Evolutionary conservation across 1,140 invertebrate species (phyloP).

Genomic region (Brachionus asplanchnoidis): DNA sequence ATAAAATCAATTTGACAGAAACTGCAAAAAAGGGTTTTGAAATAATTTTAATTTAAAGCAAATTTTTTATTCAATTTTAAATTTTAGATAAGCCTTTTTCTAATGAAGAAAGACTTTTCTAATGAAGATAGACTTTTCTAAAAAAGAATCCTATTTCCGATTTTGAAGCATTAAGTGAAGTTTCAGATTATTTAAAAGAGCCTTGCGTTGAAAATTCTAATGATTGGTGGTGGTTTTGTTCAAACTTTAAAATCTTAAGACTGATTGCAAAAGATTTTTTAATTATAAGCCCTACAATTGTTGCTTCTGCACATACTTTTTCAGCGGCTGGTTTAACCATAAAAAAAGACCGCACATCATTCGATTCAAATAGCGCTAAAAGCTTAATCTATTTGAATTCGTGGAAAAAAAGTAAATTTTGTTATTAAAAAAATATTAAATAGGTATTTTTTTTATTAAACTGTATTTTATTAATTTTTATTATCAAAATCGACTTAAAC

Average conservation of each 20-base stretch:
- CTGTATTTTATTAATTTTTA: neutral
- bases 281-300: neutral
- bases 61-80: neutral
- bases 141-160: neutral
- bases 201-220: neutral
- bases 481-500: neutral
- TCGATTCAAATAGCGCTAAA: neutral
- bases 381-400: neutral
- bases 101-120: neutral
- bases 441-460: neutral
- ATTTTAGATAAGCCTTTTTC: neutral
- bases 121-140: too few species aligned
- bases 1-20: neutral
- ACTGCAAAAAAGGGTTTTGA: neutral
- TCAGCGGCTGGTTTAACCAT: too few species aligned
- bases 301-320: neutral
- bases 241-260: neutral
- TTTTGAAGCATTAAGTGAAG: neutral
- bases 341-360: too few species aligned
- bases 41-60: neutral
- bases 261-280: neutral
- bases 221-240: neutral
- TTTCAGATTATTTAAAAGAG: constrained; percentile 1
- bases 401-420: neutral
- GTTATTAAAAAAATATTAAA: neutral